Percentiles rank a stretch among this genome's conserved stretches.
phyloP scores from a whole-genome alignment of 2,113 vertebrate genomes.

The Heterotis niloticus region DNA sequence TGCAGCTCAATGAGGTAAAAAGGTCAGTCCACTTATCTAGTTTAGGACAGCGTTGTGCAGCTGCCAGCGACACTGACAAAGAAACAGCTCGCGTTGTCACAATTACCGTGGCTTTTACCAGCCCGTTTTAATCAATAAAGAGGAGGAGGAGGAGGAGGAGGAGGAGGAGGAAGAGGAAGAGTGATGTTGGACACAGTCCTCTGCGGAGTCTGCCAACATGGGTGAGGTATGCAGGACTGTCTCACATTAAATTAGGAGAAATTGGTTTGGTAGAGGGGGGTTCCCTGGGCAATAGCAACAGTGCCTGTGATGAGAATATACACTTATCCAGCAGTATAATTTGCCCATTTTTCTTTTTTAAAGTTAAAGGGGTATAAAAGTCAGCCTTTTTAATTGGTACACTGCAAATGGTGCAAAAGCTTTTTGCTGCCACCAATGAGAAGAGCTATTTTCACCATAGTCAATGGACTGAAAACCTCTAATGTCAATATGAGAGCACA shows the following conservation, averaged over 20 bases:
- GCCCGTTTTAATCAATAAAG: background rate
- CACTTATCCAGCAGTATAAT: background rate
- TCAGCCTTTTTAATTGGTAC: background rate
- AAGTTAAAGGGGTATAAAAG: background rate
- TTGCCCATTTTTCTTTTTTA: background rate
- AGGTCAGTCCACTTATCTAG: slow-evolving; percentile 6
- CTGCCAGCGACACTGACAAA: background rate
- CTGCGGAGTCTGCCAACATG: background rate
- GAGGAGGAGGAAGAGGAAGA: background rate
- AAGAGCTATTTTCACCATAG: background rate
- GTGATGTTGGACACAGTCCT: background rate
- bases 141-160: background rate
- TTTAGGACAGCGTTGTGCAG: slow-evolving; percentile 2
- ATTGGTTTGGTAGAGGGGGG: background rate
- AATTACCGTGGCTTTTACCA: background rate
- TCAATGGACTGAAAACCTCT: background rate
- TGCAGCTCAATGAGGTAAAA: background rate
- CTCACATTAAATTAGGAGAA: background rate
- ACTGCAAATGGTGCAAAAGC: background rate
- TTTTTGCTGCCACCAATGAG: too few species aligned
- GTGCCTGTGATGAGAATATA: background rate
- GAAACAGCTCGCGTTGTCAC: background rate
- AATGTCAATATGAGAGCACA: background rate
- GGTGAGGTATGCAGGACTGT: background rate
- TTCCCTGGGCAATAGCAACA: background rate